phyloP scores from a whole-genome alignment of 2,113 vertebrate species.

The Ailuropoda melanoleuca region DNA sequence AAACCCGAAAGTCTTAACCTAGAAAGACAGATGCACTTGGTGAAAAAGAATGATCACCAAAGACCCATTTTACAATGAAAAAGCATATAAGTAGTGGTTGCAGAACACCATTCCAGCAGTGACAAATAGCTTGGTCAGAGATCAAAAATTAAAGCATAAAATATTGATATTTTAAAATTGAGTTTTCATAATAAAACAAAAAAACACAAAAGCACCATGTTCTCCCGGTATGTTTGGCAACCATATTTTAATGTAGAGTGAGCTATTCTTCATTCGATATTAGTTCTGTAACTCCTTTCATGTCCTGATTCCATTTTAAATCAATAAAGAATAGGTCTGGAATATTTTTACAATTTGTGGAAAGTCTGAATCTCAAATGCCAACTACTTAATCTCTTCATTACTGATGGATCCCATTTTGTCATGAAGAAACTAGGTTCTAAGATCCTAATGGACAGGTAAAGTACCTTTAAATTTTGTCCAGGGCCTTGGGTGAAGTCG shows the following conservation, averaged over 20 bases:
- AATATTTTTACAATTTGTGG: background rate
- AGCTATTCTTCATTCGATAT: slow-evolving; percentile 51
- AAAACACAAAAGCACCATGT: slow-evolving; percentile 50
- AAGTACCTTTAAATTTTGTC: slow-evolving; percentile 33
- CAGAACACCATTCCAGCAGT: slow-evolving; percentile 19
- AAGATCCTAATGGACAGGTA: background rate
- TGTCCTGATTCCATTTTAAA: slow-evolving; percentile 2
- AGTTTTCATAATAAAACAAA: slow-evolving; percentile 58
- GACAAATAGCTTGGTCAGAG: slow-evolving; percentile 74
- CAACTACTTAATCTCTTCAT: background rate
- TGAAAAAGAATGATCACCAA: slow-evolving; percentile 61
- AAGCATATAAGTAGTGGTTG: background rate
- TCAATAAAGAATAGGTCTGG: slow-evolving; percentile 11
- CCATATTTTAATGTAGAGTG: slow-evolving; percentile 48
- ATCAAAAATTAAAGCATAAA: slow-evolving; percentile 79
- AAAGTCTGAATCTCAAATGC: background rate
- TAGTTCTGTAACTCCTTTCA: background rate
- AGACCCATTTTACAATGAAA: slow-evolving; percentile 52
- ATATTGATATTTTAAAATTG: slow-evolving; percentile 77
- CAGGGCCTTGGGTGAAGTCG: background rate
- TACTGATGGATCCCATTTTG: background rate
- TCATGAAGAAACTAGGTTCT: background rate
- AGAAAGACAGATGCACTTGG: slow-evolving; percentile 60
- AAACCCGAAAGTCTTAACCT: slow-evolving; percentile 47
- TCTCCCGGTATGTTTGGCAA: slow-evolving; percentile 46